phyloP scores from a whole-genome alignment of 2,888 invertebrate species.

The Drosophila limbata region DNA sequence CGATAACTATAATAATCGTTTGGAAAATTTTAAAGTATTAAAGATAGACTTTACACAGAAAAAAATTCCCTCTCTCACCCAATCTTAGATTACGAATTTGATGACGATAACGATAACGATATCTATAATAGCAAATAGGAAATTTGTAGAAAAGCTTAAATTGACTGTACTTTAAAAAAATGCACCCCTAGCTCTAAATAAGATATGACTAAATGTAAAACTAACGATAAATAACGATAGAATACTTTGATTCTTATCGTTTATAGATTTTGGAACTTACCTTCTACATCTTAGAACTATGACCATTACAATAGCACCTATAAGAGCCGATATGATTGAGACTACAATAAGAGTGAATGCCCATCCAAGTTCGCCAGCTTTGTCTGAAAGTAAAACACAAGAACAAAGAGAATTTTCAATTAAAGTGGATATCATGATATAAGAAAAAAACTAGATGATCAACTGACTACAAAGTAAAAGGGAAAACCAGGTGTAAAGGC shows the following conservation, averaged over 20 bases:
- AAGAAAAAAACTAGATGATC: constrained; percentile 36
- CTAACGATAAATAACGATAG: not conserved
- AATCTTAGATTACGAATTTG: not conserved
- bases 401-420: constrained; percentile 37
- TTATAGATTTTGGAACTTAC: constrained; percentile 71
- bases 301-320: constrained; percentile 91
- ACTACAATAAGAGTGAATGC: constrained; percentile 90
- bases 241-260: not conserved
- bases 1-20: not conserved
- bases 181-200: not conserved
- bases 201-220: not conserved
- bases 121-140: not conserved
- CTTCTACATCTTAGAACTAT: constrained; percentile 89
- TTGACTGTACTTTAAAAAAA: not conserved
- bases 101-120: not conserved
- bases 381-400: constrained; percentile 77
- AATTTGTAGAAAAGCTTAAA: not conserved
- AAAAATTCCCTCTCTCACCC: too few species aligned
- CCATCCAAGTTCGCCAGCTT: constrained; percentile 86
- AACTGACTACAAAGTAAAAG: constrained; percentile 20
- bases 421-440: constrained; percentile 35
- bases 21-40: not conserved
- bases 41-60: too few species aligned
- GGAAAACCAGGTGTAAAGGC: constrained; percentile 40
- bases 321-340: constrained; percentile 89